Evolutionary conservation across 2,113 vertebrate species (phyloP).

Genomic region (Axis porcinus): DNA sequence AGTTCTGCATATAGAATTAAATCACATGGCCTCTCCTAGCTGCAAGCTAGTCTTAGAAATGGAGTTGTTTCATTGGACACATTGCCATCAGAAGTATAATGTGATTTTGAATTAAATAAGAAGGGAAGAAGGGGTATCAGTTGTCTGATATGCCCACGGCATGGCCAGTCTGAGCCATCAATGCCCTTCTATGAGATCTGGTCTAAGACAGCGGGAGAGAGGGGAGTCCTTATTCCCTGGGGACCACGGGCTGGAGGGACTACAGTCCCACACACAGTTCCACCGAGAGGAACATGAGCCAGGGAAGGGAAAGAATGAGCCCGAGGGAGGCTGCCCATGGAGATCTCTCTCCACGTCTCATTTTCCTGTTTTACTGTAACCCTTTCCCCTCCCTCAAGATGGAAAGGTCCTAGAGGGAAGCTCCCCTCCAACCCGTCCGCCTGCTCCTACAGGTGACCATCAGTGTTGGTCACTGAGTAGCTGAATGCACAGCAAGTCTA

Average conservation of each 20-base stretch:
- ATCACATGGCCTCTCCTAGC: neutral
- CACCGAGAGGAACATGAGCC: neutral
- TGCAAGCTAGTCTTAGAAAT: neutral
- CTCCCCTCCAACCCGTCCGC: neutral
- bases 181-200: neutral
- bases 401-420: neutral
- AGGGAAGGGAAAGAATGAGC: neutral
- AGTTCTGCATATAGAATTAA: neutral
- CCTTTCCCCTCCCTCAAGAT: neutral
- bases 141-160: too few relatives aligned
- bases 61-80: neutral
- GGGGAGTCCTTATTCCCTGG: rapidly evolving
- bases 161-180: neutral
- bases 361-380: neutral
- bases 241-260: neutral
- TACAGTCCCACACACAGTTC: neutral
- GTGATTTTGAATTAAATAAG: neutral
- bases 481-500: neutral
- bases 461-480: neutral
- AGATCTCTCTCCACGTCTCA: neutral
- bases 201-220: neutral
- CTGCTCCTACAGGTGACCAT: neutral
- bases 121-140: neutral
- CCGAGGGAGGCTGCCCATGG: neutral
- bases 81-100: neutral